Evolutionary conservation across 1,140 invertebrate species (phyloP), one percentile per base, ranked within the genome.

Genomic region (Physella acuta): DNA sequence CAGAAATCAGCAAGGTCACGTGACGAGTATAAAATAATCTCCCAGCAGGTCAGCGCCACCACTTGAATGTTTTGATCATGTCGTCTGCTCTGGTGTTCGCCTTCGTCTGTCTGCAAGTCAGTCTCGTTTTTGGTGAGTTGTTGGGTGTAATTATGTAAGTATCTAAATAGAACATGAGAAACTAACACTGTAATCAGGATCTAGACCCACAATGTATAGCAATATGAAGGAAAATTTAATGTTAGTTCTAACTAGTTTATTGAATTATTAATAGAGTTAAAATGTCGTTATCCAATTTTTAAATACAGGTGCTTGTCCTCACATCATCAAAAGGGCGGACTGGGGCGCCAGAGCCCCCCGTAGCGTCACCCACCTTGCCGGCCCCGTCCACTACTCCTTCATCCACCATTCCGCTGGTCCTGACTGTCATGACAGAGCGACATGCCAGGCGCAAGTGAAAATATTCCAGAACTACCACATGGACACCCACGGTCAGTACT

Each of bases 401-500:
- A 78, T 93, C 63, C 91, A 92, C 84, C 92, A 93, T 78, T 89
- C 89, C 68, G 89, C 88, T 70, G 85, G 82, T 52, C 52, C 71
- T 0, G 0, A 36, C 31, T 93, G 92, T 75, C 78, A 79, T 24
- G 88, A 84, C 1, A 82, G 88, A 52, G 65, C 76, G 11, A 73
- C 83, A 28, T 92, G 90, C 72, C 77, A 80, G 2, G 70, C 75
- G 3, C 75, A 84, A 0, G 89, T 91, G 0, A 85, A 88, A 44
- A 59, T 84, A 1, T 90, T 91, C 26, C 92, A 93, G 81, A 88
- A 84, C 16, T 92, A 89, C 75, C 92, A 93, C 79, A 91, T 93
- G 61, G 85, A 90, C 60, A 84, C 79, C 28, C 86, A 85, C 14
- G 84, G 85, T 79, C 71, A 63, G 75, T 70, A n/a, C n/a, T n/a